Percentiles rank a stretch among this genome's conserved stretches.
Conservation (phyloP, 2,888 invertebrate species). For the Sphecodes monilicornis region DNA sequence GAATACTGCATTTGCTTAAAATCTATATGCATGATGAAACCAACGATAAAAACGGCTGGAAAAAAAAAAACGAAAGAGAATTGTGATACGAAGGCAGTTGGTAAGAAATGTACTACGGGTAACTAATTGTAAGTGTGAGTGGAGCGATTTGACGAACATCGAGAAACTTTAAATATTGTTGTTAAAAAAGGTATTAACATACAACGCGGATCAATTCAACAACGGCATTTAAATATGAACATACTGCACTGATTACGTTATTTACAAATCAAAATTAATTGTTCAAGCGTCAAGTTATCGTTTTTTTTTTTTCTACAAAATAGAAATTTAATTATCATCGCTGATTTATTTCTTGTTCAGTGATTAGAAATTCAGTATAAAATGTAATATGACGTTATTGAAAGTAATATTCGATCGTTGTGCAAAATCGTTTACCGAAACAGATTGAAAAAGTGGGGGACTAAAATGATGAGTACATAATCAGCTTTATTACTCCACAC, state of each 20-base stretch:
- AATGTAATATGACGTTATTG: not conserved
- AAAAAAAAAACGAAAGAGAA: slow-evolving; percentile 55
- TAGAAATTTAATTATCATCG: not conserved
- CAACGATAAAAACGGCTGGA: slow-evolving; percentile 55
- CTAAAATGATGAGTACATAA: not conserved
- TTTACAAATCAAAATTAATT: not conserved
- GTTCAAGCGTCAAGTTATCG: not conserved
- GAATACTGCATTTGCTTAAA: slow-evolving; percentile 81
- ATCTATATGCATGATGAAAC: slow-evolving; percentile 68
- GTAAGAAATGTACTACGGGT: slow-evolving; percentile 44
- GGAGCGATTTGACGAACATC: slow-evolving; percentile 35
- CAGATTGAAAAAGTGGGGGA: not conserved
- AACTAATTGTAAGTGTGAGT: slow-evolving; percentile 34
- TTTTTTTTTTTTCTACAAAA: not conserved
- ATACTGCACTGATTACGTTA: not conserved
- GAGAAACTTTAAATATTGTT: slow-evolving; percentile 33
- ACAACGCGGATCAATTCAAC: not conserved
- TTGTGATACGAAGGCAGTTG: slow-evolving; percentile 39
- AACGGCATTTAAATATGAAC: not conserved
- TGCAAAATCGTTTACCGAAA: not conserved
- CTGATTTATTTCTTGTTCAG: not conserved
- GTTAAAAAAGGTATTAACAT: not conserved
- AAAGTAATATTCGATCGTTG: not conserved
- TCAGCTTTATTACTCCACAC: slow-evolving; percentile 3
- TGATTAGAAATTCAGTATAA: not conserved